Percentiles rank a stretch among this genome's conserved stretches.
phyloP scores from a whole-genome alignment of 2,113 vertebrate species.

The Syngnathus typhle region DNA sequence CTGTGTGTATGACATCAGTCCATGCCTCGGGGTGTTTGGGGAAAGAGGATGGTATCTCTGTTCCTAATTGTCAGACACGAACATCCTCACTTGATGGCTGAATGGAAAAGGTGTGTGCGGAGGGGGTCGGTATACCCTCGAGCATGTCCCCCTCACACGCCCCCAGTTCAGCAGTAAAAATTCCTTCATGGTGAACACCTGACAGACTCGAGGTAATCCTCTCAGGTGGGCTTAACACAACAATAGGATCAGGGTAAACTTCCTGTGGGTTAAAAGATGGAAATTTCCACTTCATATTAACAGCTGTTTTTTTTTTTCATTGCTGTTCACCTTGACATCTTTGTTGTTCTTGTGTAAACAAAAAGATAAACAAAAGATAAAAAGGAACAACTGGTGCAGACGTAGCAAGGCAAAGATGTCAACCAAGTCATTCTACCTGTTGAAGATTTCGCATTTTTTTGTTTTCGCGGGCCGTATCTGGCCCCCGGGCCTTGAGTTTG shows the following conservation, averaged over 20 bases:
- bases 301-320: conserved; percentile 13
- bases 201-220: conserved; percentile 26
- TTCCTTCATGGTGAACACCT: conserved; percentile 45
- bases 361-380: conserved; percentile 5
- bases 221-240: conserved; percentile 36
- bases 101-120: conserved; percentile 23
- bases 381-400: not conserved
- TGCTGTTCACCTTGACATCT: not conserved
- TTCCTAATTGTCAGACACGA: conserved; percentile 24
- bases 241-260: conserved; percentile 28
- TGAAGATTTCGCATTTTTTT: not conserved
- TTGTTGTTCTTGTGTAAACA: not conserved
- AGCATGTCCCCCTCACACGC: conserved; percentile 3
- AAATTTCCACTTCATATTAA: conserved; percentile 9
- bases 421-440: not conserved
- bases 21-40: not conserved
- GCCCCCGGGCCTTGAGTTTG: too few relatives aligned
- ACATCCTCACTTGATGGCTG: conserved; percentile 34
- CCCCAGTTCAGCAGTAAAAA: conserved; percentile 25
- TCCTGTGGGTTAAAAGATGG: conserved; percentile 9
- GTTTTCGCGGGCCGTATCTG: too few relatives aligned
- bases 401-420: not conserved
- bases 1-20: too few relatives aligned
- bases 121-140: conserved; percentile 11
- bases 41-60: conserved; percentile 16